Percentiles rank a stretch among this genome's conserved stretches.
Conservation (phyloP, 2,113 vertebrate genomes). For the Scartelaos histophorus region DNA sequence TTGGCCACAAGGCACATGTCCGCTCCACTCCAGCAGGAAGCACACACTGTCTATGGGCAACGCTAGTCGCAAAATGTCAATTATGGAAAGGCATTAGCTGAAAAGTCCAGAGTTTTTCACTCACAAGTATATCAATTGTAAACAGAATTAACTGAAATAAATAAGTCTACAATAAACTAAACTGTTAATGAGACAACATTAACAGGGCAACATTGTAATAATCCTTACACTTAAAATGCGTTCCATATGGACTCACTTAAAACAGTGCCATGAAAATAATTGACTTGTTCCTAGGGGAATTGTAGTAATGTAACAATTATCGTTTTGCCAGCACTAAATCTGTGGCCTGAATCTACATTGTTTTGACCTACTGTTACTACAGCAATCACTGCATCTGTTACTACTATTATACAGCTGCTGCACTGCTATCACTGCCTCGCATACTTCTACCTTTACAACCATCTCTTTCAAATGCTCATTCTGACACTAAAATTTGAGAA, state of each 20-base stretch:
- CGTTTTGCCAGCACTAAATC: neutral
- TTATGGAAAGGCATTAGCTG: neutral
- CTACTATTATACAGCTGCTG: neutral
- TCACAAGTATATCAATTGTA: neutral
- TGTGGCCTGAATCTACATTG: neutral
- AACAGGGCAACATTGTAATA: neutral
- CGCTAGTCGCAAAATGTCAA: neutral
- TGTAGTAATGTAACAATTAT: no score
- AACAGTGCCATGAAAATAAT: neutral
- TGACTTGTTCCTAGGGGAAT: neutral
- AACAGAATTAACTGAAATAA: neutral
- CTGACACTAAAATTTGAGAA: neutral
- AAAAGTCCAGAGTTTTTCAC: neutral
- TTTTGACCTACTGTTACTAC: neutral
- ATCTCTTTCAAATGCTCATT: neutral
- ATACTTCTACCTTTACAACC: neutral
- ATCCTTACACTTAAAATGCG: neutral
- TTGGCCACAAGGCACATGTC: constrained; percentile 26
- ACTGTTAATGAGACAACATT: neutral
- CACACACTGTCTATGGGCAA: constrained; percentile 1
- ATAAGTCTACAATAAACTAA: neutral
- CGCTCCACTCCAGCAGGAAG: neutral
- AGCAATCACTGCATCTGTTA: neutral
- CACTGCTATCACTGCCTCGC: neutral
- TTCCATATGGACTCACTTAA: neutral